These are phyloP conservation scores for Tetramorium simillimum DNA, from an alignment of 1,140 invertebrate genomes.

Conservation along the genomic window DNA sequence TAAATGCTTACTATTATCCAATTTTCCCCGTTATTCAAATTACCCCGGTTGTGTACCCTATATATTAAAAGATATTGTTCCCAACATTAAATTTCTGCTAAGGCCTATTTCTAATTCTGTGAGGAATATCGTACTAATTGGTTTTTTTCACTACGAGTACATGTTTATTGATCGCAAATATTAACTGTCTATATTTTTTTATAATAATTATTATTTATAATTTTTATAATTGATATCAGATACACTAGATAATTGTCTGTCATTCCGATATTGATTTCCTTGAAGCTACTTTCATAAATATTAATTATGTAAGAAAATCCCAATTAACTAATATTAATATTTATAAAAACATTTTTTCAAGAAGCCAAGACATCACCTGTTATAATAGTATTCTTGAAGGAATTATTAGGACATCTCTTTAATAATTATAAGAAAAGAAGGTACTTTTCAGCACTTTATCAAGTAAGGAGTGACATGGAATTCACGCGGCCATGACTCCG, in stretches of 20 bases:
- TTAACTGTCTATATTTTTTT: not conserved
- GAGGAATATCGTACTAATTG: not conserved
- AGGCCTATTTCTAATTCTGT: not conserved
- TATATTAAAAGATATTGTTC: not conserved
- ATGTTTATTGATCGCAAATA: not conserved
- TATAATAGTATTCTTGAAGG: not conserved
- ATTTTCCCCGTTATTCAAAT: too few species aligned
- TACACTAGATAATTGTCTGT: not conserved
- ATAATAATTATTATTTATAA: not conserved
- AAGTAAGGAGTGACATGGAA: not conserved
- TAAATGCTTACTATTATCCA: too few species aligned
- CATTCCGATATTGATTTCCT: not conserved
- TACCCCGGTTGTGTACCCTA: not conserved
- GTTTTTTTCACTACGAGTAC: not conserved
- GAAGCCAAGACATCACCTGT: not conserved
- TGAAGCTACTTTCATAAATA: not conserved
- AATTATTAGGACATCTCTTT: not conserved
- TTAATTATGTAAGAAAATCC: constrained; percentile 1
- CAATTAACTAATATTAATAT: constrained; percentile 1
- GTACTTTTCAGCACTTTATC: not conserved
- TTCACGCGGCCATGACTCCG: not conserved
- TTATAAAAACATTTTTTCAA: not conserved
- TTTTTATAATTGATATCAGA: not conserved
- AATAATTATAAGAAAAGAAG: not conserved
- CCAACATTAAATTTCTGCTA: not conserved